Percentiles rank a stretch among this genome's conserved stretches.
These are phyloP conservation scores for Helleia helle DNA, from an alignment of 2,888 invertebrate genomes.

Conservation along the genomic window DNA sequence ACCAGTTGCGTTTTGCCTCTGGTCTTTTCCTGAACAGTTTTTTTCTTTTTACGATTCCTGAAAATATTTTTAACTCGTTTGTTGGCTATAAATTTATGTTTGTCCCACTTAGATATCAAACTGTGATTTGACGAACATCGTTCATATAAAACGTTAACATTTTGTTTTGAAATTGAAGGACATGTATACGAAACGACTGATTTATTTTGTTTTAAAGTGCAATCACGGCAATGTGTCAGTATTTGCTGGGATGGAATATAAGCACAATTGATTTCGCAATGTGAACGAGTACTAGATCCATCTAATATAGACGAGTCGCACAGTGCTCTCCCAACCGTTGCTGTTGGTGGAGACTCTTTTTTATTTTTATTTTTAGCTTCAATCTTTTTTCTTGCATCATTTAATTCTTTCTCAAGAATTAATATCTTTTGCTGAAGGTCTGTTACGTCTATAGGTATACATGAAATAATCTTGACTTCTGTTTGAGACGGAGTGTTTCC, in stretches of 20 bases:
- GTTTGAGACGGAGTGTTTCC: constrained; percentile 60
- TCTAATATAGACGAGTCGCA: background rate
- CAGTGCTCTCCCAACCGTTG: background rate
- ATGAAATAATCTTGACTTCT: constrained; percentile 64
- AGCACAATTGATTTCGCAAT: background rate
- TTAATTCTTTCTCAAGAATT: constrained; percentile 42
- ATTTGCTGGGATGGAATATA: no score
- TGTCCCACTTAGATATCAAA: background rate
- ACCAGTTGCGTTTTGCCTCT: constrained; percentile 30
- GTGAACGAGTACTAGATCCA: background rate
- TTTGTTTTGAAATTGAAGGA: constrained; percentile 13
- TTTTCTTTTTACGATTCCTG: constrained; percentile 27
- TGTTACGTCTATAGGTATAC: constrained; percentile 62
- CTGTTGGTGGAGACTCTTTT: background rate
- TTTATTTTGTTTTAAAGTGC: background rate
- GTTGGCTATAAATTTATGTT: background rate
- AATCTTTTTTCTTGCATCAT: constrained; percentile 21
- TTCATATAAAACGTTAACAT: background rate
- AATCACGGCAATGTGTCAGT: no score
- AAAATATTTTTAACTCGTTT: constrained; percentile 21
- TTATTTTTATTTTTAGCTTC: constrained; percentile 1
- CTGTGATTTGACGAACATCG: background rate
- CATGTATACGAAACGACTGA: constrained; percentile 19
- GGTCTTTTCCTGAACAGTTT: constrained; percentile 21
- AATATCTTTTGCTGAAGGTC: constrained; percentile 55